Conservation (phyloP, 2,888 invertebrate genomes). For the Drosophila mulleri region DNA sequence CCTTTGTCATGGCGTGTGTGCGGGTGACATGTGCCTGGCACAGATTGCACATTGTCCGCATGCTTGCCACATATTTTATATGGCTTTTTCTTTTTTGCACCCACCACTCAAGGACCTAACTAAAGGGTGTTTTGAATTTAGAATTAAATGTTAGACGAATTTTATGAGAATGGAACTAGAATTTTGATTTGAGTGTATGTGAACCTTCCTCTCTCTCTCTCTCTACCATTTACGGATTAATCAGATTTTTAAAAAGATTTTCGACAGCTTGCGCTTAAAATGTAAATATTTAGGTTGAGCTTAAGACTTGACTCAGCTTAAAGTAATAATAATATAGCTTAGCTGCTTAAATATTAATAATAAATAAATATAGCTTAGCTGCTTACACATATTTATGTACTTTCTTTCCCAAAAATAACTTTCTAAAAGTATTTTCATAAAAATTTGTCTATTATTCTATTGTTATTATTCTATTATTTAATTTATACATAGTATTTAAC, state of each 20-base stretch:
- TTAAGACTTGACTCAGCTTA: too few species aligned
- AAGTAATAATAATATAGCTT: too few species aligned
- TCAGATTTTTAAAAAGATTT: neutral
- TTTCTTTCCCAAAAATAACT: too few species aligned
- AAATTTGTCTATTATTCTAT: too few species aligned
- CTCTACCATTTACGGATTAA: neutral
- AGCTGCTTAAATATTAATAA: too few species aligned
- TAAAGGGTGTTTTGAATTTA: constrained; percentile 19
- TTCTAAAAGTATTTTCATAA: neutral
- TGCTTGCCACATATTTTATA: constrained; percentile 55
- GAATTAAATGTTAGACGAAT: neutral
- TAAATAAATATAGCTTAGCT: too few species aligned
- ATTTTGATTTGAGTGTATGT: neutral
- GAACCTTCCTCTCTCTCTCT: neutral
- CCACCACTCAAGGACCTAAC: constrained; percentile 8
- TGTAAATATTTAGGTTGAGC: too few species aligned
- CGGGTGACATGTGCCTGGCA: constrained; percentile 73
- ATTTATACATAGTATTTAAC: too few species aligned
- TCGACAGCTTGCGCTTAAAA: neutral
- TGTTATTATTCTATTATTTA: too few species aligned
- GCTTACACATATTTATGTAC: too few species aligned
- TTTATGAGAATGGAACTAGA: neutral
- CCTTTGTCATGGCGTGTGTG: constrained; percentile 38
- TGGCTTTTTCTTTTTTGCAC: constrained; percentile 21
- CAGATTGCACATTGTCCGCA: constrained; percentile 76